A percentile compares a stretch with the other conserved stretches of the same genome.
phyloP scores from a whole-genome alignment of 2,797 vertebrate species.

The Petrocephalus schoutedeni region DNA sequence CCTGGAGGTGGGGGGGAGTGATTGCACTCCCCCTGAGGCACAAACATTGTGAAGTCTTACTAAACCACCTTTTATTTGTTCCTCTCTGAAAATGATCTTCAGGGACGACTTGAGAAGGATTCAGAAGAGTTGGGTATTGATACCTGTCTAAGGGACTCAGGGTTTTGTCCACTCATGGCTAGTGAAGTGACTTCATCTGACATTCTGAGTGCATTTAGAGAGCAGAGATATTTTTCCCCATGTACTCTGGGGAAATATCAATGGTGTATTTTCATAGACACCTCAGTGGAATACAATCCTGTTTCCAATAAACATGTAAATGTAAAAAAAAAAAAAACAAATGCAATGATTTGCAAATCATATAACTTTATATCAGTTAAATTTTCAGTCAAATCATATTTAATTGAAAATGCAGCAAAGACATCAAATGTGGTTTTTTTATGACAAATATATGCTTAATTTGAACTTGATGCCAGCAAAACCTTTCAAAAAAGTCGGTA shows the following conservation, averaged over 20 bases:
- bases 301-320: background rate
- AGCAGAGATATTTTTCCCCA: background rate
- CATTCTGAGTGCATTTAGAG: background rate
- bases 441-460: background rate
- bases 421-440: background rate
- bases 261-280: background rate
- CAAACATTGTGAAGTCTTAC: background rate
- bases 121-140: background rate
- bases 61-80: background rate
- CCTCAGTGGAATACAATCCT: background rate
- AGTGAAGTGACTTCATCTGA: background rate
- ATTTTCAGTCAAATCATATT: too few species aligned
- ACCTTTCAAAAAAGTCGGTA: background rate
- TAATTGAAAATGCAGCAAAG: background rate
- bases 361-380: too few species aligned
- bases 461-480: background rate
- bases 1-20: background rate
- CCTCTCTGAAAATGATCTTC: background rate
- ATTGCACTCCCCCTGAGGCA: background rate
- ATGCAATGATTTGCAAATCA: background rate
- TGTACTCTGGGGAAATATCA: constrained; percentile 1
- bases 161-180: background rate
- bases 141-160: background rate
- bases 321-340: background rate
- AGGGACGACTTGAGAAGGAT: background rate